Evolutionary conservation across 2,113 vertebrate genomes (phyloP).

Genomic region (Delphinapterus leucas): DNA sequence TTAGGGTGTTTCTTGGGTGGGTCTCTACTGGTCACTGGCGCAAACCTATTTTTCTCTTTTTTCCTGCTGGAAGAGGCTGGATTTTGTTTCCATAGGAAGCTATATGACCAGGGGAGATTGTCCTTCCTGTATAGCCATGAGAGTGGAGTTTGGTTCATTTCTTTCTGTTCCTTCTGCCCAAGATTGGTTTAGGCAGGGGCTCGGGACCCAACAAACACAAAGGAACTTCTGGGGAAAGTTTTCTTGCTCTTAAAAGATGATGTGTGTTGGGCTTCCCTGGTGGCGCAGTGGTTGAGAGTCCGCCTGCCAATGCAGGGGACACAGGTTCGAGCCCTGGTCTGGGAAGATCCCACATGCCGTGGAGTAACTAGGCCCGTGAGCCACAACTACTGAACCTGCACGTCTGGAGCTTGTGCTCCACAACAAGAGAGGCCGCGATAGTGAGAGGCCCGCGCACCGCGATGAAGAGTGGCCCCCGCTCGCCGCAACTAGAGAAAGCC

Average conservation of each 20-base stretch:
- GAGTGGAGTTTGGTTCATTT: constrained; percentile 13
- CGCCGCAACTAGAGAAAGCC: no score
- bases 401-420: no score
- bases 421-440: no score
- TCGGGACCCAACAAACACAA: background rate
- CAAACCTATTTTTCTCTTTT: constrained; percentile 14
- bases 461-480: no score
- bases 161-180: constrained; percentile 9
- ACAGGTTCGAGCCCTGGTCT: no score
- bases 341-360: no score
- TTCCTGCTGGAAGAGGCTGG: background rate
- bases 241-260: constrained; percentile 21
- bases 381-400: no score
- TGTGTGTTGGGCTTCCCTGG: background rate
- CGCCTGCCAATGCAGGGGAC: no score
- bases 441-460: no score
- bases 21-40: background rate
- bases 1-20: background rate
- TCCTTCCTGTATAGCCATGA: background rate
- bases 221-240: background rate
- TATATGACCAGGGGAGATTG: background rate
- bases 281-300: no score
- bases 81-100: background rate
- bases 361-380: no score
- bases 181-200: background rate